Conservation (phyloP, 2,113 vertebrate genomes). For the Lichenostomus cassidix region DNA sequence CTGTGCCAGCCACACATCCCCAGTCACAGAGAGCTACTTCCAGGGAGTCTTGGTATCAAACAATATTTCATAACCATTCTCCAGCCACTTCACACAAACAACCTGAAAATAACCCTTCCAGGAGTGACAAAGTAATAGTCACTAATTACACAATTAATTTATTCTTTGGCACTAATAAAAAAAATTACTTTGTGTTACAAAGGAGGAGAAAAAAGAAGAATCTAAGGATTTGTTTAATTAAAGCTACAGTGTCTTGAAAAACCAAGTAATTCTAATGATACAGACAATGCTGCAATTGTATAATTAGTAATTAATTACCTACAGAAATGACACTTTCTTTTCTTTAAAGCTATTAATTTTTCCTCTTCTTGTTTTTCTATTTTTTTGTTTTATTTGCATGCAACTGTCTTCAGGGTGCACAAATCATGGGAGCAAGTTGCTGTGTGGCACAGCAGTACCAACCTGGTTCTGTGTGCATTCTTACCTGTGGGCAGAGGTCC, state of each 20-base stretch:
- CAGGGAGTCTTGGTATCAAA: not conserved
- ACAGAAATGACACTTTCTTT: slow-evolving; percentile 11
- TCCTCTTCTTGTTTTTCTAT: not conserved
- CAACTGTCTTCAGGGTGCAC: not conserved
- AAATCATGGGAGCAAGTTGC: not conserved
- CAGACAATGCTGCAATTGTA: slow-evolving; percentile 28
- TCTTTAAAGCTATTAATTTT: not conserved
- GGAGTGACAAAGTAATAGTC: not conserved
- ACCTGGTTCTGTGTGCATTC: not conserved
- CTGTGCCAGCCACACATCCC: no score
- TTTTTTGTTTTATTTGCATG: not conserved
- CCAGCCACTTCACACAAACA: not conserved
- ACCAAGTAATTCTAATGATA: slow-evolving; percentile 47
- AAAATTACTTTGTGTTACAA: slow-evolving; percentile 13
- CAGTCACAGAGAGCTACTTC: not conserved
- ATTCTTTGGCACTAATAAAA: slow-evolving; percentile 26
- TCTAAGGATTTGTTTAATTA: slow-evolving; percentile 62
- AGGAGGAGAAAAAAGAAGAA: not conserved
- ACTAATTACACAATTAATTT: slow-evolving; percentile 31
- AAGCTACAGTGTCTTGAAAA: slow-evolving; percentile 43
- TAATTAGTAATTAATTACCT: slow-evolving; percentile 63
- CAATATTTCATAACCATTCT: not conserved
- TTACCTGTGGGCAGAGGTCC: not conserved
- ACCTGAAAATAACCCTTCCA: not conserved
- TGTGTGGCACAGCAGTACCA: not conserved